A percentile compares a stretch with the other conserved stretches of the same genome.
phyloP scores from a whole-genome alignment of 2,888 invertebrate species.

The Xestobium rufovillosum region DNA sequence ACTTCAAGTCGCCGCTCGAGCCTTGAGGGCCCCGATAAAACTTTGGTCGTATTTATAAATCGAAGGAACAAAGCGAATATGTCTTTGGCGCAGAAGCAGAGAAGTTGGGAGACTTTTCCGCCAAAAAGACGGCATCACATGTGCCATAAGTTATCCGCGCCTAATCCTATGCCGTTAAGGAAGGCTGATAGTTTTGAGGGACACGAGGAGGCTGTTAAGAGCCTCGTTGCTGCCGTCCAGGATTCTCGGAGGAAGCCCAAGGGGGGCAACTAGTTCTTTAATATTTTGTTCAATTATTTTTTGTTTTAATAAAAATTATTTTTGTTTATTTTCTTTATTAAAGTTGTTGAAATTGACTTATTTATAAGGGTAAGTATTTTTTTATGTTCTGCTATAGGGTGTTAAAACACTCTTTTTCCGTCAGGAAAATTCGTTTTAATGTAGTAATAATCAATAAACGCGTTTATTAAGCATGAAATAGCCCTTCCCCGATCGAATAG shows the following conservation, averaged over 20 bases:
- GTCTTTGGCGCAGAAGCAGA: slow-evolving; percentile 51
- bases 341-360: too few relatives aligned
- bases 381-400: too few relatives aligned
- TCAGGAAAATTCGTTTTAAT: too few relatives aligned
- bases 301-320: too few relatives aligned
- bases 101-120: slow-evolving; percentile 58
- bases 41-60: slow-evolving; percentile 47
- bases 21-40: slow-evolving; percentile 45
- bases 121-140: slow-evolving; percentile 44
- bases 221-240: slow-evolving; percentile 59
- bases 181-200: slow-evolving; percentile 64
- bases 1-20: slow-evolving; percentile 51
- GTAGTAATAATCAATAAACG: too few relatives aligned
- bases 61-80: slow-evolving; percentile 35
- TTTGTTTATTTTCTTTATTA: too few relatives aligned
- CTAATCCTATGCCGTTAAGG: slow-evolving; percentile 41
- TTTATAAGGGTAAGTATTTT: too few relatives aligned
- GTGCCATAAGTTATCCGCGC: slow-evolving; percentile 35
- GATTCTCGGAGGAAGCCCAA: slow-evolving; percentile 52
- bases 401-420: too few relatives aligned
- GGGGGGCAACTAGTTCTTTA: slow-evolving; percentile 36
- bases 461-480: too few relatives aligned
- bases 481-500: too few relatives aligned
- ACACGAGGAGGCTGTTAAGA: slow-evolving; percentile 60
- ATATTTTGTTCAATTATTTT: too few relatives aligned